Conservation (phyloP, 2,888 invertebrate genomes). For the Barypeithes pellucidus region DNA sequence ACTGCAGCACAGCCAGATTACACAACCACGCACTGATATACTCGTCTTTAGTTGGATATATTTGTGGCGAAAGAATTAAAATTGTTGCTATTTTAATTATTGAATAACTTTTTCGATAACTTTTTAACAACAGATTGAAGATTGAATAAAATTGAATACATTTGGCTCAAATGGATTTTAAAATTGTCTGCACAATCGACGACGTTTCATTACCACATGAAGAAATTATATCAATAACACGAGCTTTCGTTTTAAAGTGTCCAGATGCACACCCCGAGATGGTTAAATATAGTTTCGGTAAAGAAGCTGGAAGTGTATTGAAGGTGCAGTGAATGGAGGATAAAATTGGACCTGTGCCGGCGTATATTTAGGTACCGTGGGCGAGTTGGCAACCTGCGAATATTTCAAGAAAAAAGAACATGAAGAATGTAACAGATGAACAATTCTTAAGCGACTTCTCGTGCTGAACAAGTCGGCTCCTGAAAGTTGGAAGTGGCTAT, state of each 20-base stretch:
- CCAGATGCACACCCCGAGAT: constrained; percentile 42
- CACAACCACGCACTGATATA: too few species aligned
- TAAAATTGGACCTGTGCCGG: constrained; percentile 71
- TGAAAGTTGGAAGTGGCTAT: constrained; percentile 40
- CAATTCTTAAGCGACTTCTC: constrained; percentile 63
- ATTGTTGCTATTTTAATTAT: too few species aligned
- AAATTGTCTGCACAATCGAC: too few species aligned
- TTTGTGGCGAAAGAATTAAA: too few species aligned
- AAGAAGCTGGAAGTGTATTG: constrained; percentile 54
- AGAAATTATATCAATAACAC: not conserved
- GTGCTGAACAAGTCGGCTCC: constrained; percentile 45
- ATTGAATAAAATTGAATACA: too few species aligned
- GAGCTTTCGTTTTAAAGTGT: constrained; percentile 26
- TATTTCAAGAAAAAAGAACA: constrained; percentile 65
- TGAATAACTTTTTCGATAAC: too few species aligned
- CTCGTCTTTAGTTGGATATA: too few species aligned
- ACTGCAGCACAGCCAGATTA: too few species aligned
- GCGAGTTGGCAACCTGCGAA: constrained; percentile 71
- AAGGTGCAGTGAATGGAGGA: constrained; percentile 71
- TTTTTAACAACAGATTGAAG: too few species aligned
- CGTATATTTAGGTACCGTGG: constrained; percentile 72
- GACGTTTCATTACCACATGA: too few species aligned
- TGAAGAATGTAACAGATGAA: constrained; percentile 69
- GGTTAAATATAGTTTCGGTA: constrained; percentile 47
- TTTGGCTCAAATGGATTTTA: too few species aligned